These are phyloP conservation scores for Whitmania pigra DNA, from an alignment of 1,140 invertebrate genomes.

Conservation along the genomic window DNA sequence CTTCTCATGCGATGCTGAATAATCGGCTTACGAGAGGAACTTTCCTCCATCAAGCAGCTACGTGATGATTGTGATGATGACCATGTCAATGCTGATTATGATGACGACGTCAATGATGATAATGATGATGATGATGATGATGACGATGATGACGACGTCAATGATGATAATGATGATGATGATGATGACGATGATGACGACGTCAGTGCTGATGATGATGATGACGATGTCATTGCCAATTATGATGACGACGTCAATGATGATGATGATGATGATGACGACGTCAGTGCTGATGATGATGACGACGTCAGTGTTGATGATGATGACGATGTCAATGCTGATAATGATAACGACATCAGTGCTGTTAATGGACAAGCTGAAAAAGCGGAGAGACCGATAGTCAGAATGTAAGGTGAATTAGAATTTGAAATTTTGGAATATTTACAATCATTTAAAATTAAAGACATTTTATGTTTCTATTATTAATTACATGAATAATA, in stretches of 20 bases:
- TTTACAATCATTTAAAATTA: too few relatives aligned
- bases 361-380: background rate
- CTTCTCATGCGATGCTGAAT: too few relatives aligned
- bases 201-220: background rate
- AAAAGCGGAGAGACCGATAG: background rate
- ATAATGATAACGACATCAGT: background rate
- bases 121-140: background rate
- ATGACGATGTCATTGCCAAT: background rate
- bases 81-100: background rate
- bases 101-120: background rate
- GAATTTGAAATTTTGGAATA: too few relatives aligned
- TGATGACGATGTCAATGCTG: background rate
- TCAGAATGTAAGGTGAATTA: too few relatives aligned
- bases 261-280: background rate
- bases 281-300: background rate
- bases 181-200: background rate
- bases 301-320: background rate
- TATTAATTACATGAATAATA: too few relatives aligned
- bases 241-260: background rate
- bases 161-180: background rate
- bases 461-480: too few relatives aligned
- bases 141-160: background rate
- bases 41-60: too few relatives aligned
- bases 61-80: background rate
- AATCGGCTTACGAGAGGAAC: too few relatives aligned